Base-by-base conservation (phyloP, 2,797 vertebrate genomes). In the Aldrovandia affinis region DNA sequence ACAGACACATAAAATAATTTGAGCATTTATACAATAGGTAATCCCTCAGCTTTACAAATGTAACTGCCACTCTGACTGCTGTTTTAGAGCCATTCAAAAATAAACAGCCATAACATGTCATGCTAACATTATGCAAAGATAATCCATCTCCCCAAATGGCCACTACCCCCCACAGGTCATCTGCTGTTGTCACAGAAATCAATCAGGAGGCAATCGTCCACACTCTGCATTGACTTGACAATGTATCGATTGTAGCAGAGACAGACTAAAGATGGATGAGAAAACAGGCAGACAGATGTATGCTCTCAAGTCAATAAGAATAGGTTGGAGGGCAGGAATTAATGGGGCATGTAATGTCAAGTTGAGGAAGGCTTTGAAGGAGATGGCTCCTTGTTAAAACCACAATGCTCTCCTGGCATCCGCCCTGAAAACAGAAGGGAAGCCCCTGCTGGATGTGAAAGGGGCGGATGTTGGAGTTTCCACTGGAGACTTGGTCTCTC, bases 181-280 rank as follows among this genome's bases (percentile, higher is more conserved):
- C 33, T 5, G 68, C 86, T 88, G 89, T 86, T 73, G 88, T 93
- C 92, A 92, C 90, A 92, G 87, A 92, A 93, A 95, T 94, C 93
- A 93, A 93, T 94, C 91, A 87, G 88, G 86, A 89, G 88, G 88
- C 91, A 93, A 92, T 93, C 90, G 86, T 88, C 91, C 89, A 90
- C 91, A 90, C 89, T 90, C 86, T 86, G 86, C 87, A 88, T 89
- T 86, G 87, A 91, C 90, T 90, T 85, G 75, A 81, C 88, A 85
- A 87, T 83, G 86, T 89, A 91, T 93, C 87, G 89, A 92, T 90
- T 85, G 83, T 80, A 84, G 84, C 63, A 42, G 44, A 70, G 65
- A 59, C 80, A 81, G 85, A 57, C 36, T 73, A 75, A 59, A 81
- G 63, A 75, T 30, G 6, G 79, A 22, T 18, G 54, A 63, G 84